phyloP scores from a whole-genome alignment of 2,797 vertebrate species.

The Iguana delicatissima region DNA sequence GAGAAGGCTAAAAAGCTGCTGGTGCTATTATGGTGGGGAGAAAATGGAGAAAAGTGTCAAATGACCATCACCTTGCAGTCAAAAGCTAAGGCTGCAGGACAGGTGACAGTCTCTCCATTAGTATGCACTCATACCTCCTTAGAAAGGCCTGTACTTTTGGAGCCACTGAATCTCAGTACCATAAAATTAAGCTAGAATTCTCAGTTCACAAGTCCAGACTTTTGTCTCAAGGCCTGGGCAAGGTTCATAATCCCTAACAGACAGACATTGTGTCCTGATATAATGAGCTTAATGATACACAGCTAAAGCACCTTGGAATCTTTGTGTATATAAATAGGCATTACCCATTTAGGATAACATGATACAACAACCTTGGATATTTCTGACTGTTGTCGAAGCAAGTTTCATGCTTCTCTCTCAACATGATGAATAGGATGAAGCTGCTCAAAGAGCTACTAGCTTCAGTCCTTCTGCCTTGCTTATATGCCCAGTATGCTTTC shows the following conservation, averaged over 20 bases:
- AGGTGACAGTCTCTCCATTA: not conserved
- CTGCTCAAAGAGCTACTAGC: constrained; percentile 27
- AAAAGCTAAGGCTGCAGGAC: not conserved
- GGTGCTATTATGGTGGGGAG: not conserved
- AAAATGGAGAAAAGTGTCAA: not conserved
- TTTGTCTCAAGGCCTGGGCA: not conserved
- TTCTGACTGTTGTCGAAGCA: not conserved
- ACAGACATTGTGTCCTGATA: not conserved
- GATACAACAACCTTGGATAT: not conserved
- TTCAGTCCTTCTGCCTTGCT: not conserved
- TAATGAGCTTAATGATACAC: not conserved
- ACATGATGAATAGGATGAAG: not conserved
- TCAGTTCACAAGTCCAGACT: not conserved
- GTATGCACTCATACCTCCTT: not conserved
- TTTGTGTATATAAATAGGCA: not conserved
- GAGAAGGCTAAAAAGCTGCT: not conserved
- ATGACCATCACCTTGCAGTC: not conserved
- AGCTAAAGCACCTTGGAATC: not conserved
- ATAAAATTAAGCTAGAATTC: not conserved
- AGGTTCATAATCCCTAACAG: not conserved
- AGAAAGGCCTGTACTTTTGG: not conserved
- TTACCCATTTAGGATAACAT: not conserved
- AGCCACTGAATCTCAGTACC: too few species aligned
- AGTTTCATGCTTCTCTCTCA: not conserved
- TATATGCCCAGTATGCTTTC: constrained; percentile 6